Conservation (phyloP, 1,140 invertebrate genomes). For the Theocolax elegans region DNA sequence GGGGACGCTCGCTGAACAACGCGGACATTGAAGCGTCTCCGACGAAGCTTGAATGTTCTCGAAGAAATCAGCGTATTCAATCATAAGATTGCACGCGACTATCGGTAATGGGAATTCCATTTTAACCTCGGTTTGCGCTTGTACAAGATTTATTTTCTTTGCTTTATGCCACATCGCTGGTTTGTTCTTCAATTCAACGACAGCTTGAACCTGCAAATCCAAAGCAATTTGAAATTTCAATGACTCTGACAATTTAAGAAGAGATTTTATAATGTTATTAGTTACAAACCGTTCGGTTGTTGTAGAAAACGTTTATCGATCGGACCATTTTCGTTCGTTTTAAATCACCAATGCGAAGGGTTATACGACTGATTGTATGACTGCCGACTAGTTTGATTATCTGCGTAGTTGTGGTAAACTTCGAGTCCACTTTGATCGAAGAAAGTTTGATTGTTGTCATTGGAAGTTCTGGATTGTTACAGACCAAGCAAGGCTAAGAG, state of each 20-base stretch:
- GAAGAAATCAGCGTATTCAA: constrained; percentile 98
- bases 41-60: constrained; percentile 83
- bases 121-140: constrained; percentile 95
- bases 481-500: constrained; percentile 86
- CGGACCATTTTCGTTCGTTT: constrained; percentile 98
- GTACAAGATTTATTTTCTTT: constrained; percentile 87
- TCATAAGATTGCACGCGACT: constrained; percentile 98
- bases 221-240: no score
- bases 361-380: constrained; percentile 95
- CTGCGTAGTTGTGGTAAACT: constrained; percentile 97
- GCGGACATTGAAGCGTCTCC: constrained; percentile 94
- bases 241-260: no score
- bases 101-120: constrained; percentile 97
- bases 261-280: no score
- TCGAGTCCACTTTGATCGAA: constrained; percentile 93
- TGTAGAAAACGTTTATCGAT: constrained; percentile 96
- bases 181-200: constrained; percentile 97
- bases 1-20: constrained; percentile 95
- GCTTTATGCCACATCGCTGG: constrained; percentile 96
- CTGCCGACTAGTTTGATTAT: constrained; percentile 96
- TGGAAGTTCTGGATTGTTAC: constrained; percentile 96
- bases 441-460: constrained; percentile 93
- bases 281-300: constrained; percentile 81
- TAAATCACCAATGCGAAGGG: constrained; percentile 91
- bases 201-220: constrained; percentile 78